These are phyloP conservation scores for Sinhomidia bicolor DNA, from an alignment of 2,888 invertebrate genomes.

Conservation along the genomic window DNA sequence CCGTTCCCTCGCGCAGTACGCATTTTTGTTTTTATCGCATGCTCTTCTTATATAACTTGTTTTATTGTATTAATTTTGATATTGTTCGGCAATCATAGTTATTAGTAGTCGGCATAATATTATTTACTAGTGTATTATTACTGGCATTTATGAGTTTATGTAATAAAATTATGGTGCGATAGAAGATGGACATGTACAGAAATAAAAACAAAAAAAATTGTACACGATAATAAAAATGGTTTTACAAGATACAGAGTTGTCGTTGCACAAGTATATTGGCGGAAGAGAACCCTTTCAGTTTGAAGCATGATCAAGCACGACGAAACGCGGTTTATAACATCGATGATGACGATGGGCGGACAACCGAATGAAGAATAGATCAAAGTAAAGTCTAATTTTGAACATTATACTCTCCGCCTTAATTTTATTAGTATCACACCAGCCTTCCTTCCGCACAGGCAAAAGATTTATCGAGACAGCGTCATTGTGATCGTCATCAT, in stretches of 20 bases:
- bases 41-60: slow-evolving; percentile 21
- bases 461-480: slow-evolving; percentile 66
- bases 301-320: neutral
- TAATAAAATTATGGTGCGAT: slow-evolving; percentile 63
- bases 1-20: neutral
- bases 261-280: too few species aligned
- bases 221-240: too few species aligned
- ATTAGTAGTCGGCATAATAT: slow-evolving; percentile 21
- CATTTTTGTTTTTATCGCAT: slow-evolving; percentile 55
- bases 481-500: slow-evolving; percentile 6
- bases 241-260: too few species aligned
- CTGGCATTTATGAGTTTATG: slow-evolving; percentile 70
- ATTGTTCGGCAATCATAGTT: slow-evolving; percentile 33
- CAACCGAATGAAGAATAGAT: slow-evolving; percentile 45
- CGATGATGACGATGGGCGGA: slow-evolving; percentile 49
- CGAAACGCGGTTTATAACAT: slow-evolving; percentile 43
- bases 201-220: too few species aligned
- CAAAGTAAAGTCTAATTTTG: slow-evolving; percentile 41
- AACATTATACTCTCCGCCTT: slow-evolving; percentile 61
- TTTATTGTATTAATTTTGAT: slow-evolving; percentile 48
- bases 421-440: slow-evolving; percentile 71
- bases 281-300: slow-evolving; percentile 58
- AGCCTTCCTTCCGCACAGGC: slow-evolving; percentile 63
- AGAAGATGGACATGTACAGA: too few species aligned
- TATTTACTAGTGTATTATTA: slow-evolving; percentile 7